Percentiles rank a stretch among this genome's conserved stretches.
Evolutionary conservation across 2,113 vertebrate species (phyloP).

Genomic region (Osmerus mordax): DNA sequence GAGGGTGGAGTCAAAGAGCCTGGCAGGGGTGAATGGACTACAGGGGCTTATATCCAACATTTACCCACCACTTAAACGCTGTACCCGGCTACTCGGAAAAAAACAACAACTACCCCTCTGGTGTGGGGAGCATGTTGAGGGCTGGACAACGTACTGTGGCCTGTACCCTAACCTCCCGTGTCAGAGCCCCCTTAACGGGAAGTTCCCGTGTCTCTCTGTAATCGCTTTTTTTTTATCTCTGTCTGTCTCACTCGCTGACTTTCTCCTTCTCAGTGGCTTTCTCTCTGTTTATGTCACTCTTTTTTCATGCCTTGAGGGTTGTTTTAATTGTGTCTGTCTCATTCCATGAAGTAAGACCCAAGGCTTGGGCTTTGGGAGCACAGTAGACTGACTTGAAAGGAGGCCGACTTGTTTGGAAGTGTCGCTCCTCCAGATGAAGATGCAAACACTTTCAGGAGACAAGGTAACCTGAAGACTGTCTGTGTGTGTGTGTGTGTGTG

Average conservation of each 20-base stretch:
- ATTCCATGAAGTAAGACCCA: conserved; percentile 24
- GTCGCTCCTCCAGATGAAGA: too few relatives aligned
- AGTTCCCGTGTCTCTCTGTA: too few relatives aligned
- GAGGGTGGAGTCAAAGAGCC: neutral
- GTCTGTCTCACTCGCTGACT: too few relatives aligned
- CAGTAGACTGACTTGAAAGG: too few relatives aligned
- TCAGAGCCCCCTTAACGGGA: too few relatives aligned
- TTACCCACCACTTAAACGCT: neutral
- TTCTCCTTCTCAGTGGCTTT: neutral
- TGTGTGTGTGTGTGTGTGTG: too few relatives aligned
- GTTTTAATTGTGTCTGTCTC: conserved; percentile 1
- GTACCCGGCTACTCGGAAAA: conserved; percentile 15
- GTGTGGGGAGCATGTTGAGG: conserved; percentile 21
- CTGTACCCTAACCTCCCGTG: neutral
- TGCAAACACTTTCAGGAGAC: too few relatives aligned
- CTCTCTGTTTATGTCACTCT: neutral
- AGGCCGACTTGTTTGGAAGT: too few relatives aligned
- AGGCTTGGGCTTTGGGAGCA: neutral
- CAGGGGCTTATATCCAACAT: conserved; percentile 50
- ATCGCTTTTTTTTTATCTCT: too few relatives aligned
- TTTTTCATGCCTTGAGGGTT: neutral
- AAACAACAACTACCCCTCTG: conserved; percentile 18
- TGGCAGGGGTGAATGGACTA: conserved; percentile 7
- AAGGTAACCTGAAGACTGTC: too few relatives aligned
- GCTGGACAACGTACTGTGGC: conserved; percentile 46